These are phyloP conservation scores for Butorides virescens DNA, from an alignment of 2,113 vertebrate species.

Conservation along the genomic window DNA sequence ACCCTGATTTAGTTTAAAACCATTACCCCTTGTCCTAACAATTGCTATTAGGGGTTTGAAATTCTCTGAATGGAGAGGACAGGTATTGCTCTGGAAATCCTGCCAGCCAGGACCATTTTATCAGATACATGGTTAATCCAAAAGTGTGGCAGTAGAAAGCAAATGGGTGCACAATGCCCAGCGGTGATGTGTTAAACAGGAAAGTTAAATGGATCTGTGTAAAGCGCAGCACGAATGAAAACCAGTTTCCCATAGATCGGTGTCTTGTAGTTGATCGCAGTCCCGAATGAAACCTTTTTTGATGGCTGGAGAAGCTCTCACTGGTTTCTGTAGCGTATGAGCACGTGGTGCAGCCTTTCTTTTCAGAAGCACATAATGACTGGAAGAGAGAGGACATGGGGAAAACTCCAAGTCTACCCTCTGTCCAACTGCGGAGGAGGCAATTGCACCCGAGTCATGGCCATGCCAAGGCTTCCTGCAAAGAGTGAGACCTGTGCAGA, in stretches of 20 bases:
- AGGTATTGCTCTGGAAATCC: not conserved
- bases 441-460: too few relatives aligned
- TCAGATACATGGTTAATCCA: not conserved
- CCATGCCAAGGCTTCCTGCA: too few relatives aligned
- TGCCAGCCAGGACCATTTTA: not conserved
- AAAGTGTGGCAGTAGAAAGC: not conserved
- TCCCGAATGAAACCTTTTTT: not conserved
- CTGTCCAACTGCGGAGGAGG: not conserved
- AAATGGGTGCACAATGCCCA: not conserved
- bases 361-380: not conserved
- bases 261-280: not conserved
- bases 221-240: rapidly evolving
- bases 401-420: not conserved
- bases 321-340: not conserved
- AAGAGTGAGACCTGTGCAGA: not conserved
- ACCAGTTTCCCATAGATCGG: not conserved
- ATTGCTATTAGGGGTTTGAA: not conserved
- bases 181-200: too few relatives aligned
- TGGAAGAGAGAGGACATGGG: not conserved
- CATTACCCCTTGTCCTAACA: too few relatives aligned
- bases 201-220: not conserved
- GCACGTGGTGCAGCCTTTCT: not conserved
- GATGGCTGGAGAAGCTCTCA: not conserved
- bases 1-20: too few relatives aligned
- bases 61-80: not conserved